Conservation (phyloP, 2,888 invertebrate species). For the Fragum whitleyi region DNA sequence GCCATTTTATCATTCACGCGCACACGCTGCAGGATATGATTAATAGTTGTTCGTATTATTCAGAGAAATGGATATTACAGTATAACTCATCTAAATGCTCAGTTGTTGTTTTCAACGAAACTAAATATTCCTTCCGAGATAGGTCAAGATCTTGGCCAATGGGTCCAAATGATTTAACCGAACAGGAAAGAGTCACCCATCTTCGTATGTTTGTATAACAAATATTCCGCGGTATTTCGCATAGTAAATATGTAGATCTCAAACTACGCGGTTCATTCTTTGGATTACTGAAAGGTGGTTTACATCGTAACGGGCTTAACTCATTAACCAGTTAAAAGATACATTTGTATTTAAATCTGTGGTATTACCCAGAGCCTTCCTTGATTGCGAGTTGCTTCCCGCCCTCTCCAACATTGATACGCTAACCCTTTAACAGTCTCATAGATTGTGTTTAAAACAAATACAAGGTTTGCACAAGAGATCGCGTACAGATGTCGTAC, state of each 20-base stretch:
- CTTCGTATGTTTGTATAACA: no score
- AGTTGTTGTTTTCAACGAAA: no score
- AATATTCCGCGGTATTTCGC: no score
- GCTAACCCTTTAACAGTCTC: background rate
- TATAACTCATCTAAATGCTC: no score
- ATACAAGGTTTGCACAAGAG: background rate
- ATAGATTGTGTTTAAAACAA: background rate
- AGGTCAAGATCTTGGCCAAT: no score
- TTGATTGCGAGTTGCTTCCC: background rate
- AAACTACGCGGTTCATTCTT: background rate
- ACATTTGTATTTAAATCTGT: background rate
- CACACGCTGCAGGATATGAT: background rate
- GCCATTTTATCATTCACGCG: background rate
- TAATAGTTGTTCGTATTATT: no score
- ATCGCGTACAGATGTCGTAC: background rate
- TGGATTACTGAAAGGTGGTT: background rate
- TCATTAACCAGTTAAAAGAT: background rate
- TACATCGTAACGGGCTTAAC: background rate
- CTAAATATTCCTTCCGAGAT: no score
- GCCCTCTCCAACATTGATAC: background rate
- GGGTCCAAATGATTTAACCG: no score
- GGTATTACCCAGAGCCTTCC: background rate
- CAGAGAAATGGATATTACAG: no score
- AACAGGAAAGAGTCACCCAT: no score
- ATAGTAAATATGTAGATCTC: background rate